Percentiles rank a stretch among this genome's conserved stretches.
Evolutionary conservation across 2,888 invertebrate species (phyloP).

Genomic region (Trisateles emortualis): DNA sequence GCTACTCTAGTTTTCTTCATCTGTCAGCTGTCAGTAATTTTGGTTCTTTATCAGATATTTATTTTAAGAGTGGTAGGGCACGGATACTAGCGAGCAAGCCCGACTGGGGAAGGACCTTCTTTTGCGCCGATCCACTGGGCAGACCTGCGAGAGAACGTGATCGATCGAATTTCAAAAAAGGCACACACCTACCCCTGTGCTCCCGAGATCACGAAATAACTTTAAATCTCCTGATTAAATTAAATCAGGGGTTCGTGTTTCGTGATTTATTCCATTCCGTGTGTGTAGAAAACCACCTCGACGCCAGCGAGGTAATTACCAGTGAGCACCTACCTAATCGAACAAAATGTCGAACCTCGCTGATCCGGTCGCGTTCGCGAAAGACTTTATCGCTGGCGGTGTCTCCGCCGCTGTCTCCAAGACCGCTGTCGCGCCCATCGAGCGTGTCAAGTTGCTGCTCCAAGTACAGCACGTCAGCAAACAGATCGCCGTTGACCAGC

Average conservation of each 20-base stretch:
- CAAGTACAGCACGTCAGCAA: constrained; percentile 98
- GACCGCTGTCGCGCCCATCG: constrained; percentile 98
- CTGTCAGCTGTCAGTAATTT: too few species aligned
- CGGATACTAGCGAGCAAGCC: too few species aligned
- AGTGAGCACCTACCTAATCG: constrained; percentile 70
- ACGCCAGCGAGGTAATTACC: constrained; percentile 69
- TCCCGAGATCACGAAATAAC: constrained; percentile 85
- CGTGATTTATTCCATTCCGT: constrained; percentile 81
- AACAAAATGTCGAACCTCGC: constrained; percentile 84
- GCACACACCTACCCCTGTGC: constrained; percentile 86
- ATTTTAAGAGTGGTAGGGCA: too few species aligned
- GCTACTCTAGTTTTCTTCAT: too few species aligned
- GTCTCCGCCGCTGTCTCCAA: constrained; percentile 98
- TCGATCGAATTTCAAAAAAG: constrained; percentile 87
- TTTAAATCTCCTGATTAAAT: constrained; percentile 79
- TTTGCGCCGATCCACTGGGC: constrained; percentile 83
- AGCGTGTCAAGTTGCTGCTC: constrained; percentile 97
- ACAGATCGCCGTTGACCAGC: constrained; percentile 94
- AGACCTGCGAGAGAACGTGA: constrained; percentile 85
- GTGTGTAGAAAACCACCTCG: constrained; percentile 73
- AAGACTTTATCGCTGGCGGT: constrained; percentile 98
- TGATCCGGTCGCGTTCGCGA: constrained; percentile 95
- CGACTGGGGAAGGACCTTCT: too few species aligned
- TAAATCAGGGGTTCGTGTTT: constrained; percentile 83
- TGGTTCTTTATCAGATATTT: too few species aligned